Evolutionary conservation across 2,888 invertebrate genomes (phyloP).

Genomic region (Oscheius sp.): DNA sequence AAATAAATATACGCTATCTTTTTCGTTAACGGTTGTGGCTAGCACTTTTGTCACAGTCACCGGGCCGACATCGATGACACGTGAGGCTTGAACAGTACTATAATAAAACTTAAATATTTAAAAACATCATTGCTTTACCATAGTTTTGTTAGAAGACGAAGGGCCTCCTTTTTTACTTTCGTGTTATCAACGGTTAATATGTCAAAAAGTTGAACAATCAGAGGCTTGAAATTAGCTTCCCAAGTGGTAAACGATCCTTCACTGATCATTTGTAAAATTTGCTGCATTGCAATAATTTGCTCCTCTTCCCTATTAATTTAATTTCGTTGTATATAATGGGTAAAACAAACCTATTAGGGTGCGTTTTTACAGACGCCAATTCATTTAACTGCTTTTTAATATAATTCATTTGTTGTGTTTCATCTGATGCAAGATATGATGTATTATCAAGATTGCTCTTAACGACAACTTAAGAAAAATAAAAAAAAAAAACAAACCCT

Average conservation of each 20-base stretch:
- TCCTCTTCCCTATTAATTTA: slow-evolving; percentile 24
- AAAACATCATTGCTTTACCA: slow-evolving; percentile 17
- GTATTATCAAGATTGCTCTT: slow-evolving; percentile 24
- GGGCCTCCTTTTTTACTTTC: slow-evolving; percentile 24
- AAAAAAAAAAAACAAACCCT: background rate
- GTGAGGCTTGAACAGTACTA: slow-evolving; percentile 77
- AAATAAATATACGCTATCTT: slow-evolving; percentile 4
- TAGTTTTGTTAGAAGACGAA: slow-evolving; percentile 18
- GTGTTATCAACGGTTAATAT: background rate
- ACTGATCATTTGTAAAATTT: slow-evolving; percentile 75
- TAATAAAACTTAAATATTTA: slow-evolving; percentile 33
- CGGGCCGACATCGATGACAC: slow-evolving; percentile 90
- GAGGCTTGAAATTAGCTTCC: slow-evolving; percentile 77
- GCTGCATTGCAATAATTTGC: slow-evolving; percentile 71
- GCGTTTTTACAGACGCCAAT: background rate
- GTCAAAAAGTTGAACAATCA: slow-evolving; percentile 77
- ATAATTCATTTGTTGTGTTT: slow-evolving; percentile 26
- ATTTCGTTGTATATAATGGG: background rate
- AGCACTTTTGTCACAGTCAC: slow-evolving; percentile 89
- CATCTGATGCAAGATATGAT: slow-evolving; percentile 12
- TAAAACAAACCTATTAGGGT: slow-evolving; percentile 21
- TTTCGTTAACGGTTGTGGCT: slow-evolving; percentile 77
- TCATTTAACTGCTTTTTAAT: slow-evolving; percentile 31
- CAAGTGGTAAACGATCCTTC: slow-evolving; percentile 76
- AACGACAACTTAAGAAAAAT: too few relatives aligned